Evolutionary conservation across 2,888 invertebrate genomes (phyloP).

Genomic region (Coremacera marginata): DNA sequence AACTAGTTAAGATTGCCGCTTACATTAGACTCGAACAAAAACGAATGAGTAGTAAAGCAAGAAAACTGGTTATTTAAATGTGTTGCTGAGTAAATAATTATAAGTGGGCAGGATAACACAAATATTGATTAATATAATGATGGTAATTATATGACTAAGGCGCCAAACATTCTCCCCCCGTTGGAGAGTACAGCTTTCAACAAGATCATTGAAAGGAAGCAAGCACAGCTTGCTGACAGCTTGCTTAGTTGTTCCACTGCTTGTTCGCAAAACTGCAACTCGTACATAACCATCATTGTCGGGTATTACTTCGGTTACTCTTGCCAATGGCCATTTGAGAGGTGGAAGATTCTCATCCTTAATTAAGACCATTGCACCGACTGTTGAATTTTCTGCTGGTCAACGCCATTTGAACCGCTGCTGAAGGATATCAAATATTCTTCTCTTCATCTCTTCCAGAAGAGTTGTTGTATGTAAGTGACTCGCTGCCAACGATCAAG

Average conservation of each 20-base stretch:
- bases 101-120: too few species aligned
- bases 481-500: conserved; percentile 43
- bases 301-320: conserved; percentile 30
- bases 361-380: conserved; percentile 33
- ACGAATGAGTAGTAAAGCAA: too few species aligned
- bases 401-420: conserved; percentile 38
- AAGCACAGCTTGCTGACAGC: conserved; percentile 26
- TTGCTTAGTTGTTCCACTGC: conserved; percentile 12
- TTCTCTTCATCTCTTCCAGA: conserved; percentile 39
- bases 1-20: too few species aligned
- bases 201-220: conserved; percentile 14
- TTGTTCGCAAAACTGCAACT: conserved; percentile 22
- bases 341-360: conserved; percentile 45
- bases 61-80: too few species aligned
- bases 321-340: conserved; percentile 36
- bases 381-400: background rate
- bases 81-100: too few species aligned
- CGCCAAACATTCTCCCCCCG: conserved; percentile 32
- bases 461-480: conserved; percentile 39
- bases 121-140: too few species aligned
- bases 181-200: conserved; percentile 37
- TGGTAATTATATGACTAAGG: too few species aligned
- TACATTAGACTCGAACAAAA: too few species aligned
- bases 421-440: conserved; percentile 42
- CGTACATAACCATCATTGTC: conserved; percentile 19